Evolutionary conservation across 2,113 vertebrate species (phyloP).

Genomic region (Zingel zingel): DNA sequence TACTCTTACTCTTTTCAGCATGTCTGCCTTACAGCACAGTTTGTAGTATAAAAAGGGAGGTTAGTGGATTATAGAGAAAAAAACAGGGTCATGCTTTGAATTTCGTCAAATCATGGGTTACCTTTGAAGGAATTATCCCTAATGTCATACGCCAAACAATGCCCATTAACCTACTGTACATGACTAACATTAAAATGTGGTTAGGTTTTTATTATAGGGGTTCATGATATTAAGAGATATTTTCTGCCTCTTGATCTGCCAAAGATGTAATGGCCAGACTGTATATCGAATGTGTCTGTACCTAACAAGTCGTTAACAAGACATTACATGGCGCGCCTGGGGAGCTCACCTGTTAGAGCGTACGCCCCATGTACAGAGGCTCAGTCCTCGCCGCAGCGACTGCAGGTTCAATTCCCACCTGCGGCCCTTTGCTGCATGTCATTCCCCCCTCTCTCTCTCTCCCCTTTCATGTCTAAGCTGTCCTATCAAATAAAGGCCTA

Average conservation of each 20-base stretch:
- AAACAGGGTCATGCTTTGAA: not conserved
- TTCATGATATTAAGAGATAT: not conserved
- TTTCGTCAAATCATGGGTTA: not conserved
- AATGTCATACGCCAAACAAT: not conserved
- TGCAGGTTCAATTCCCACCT: too few species aligned
- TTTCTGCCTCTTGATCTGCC: not conserved
- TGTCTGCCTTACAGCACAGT: not conserved
- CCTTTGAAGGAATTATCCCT: not conserved
- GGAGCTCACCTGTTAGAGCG: too few species aligned
- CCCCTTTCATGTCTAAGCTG: too few species aligned
- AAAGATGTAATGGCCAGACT: not conserved
- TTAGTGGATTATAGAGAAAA: not conserved
- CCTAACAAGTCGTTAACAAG: not conserved
- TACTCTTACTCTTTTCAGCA: conserved; percentile 7
- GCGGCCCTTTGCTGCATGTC: too few species aligned
- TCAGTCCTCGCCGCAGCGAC: too few species aligned
- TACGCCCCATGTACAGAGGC: too few species aligned
- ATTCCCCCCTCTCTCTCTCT: too few species aligned
- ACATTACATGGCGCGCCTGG: not conserved
- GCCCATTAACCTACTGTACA: not conserved
- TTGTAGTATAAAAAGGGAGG: not conserved
- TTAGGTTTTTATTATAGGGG: not conserved
- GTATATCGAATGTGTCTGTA: not conserved
- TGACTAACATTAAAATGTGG: not conserved
- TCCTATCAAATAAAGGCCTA: too few species aligned